phyloP scores from a whole-genome alignment of 2,113 vertebrate species.

The Elgaria multicarinata region DNA sequence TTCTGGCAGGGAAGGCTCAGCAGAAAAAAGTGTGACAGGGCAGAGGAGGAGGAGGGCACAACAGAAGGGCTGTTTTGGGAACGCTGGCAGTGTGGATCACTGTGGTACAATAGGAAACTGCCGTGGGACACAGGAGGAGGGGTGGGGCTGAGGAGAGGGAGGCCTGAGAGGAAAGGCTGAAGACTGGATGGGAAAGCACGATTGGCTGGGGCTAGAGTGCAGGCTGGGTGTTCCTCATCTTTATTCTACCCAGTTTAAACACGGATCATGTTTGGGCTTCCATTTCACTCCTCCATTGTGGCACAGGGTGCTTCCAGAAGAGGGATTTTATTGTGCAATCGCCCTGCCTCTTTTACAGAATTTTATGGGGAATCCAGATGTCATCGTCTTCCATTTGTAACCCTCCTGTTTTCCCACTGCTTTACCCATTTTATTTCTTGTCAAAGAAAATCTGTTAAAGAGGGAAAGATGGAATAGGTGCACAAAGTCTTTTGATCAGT shows the following conservation, averaged over 20 bases:
- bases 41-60: background rate
- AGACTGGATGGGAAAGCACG: background rate
- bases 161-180: no score
- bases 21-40: background rate
- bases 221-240: background rate
- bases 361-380: background rate
- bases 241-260: background rate
- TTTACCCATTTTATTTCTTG: background rate
- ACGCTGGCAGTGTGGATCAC: background rate
- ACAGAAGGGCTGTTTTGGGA: no score
- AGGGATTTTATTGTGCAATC: background rate
- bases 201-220: no score
- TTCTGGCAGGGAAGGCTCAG: background rate
- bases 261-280: background rate
- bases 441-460: background rate
- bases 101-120: background rate
- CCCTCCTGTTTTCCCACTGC: background rate
- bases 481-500: background rate
- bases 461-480: background rate
- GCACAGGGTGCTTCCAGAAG: background rate
- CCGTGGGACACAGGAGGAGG: background rate
- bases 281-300: background rate
- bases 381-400: background rate
- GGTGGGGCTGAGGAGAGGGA: background rate
- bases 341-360: background rate